Evolutionary conservation across 2,888 invertebrate species (phyloP).

Genomic region (Myathropa florea): DNA sequence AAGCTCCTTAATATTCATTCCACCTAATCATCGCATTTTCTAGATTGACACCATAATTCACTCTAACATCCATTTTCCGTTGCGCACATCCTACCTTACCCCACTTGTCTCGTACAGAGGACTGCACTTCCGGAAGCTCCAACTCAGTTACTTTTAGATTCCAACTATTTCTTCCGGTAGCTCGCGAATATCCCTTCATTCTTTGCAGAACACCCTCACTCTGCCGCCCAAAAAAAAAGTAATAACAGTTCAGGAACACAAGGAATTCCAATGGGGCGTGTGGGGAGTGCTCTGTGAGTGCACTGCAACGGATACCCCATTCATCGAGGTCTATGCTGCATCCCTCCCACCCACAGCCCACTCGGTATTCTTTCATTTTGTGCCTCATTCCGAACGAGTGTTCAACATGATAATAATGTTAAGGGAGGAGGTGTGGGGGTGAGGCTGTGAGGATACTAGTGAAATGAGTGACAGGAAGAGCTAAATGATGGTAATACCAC

Average conservation of each 20-base stretch:
- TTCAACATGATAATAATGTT: slow-evolving; percentile 60
- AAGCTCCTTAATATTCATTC: neutral
- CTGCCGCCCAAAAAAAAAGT: slow-evolving; percentile 24
- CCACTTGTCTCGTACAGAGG: neutral
- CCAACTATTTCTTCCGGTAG: slow-evolving; percentile 55
- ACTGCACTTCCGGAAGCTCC: slow-evolving; percentile 1
- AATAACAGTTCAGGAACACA: slow-evolving; percentile 44
- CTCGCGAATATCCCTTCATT: slow-evolving; percentile 39
- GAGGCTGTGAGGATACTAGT: neutral
- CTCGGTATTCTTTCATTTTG: slow-evolving; percentile 21
- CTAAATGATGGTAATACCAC: slow-evolving; percentile 68
- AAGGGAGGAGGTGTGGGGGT: slow-evolving; percentile 1
- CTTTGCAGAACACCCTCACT: slow-evolving; percentile 21
- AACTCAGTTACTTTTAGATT: slow-evolving; percentile 23
- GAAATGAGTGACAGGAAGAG: slow-evolving; percentile 65
- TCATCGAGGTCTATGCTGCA: slow-evolving; percentile 9
- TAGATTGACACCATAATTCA: neutral
- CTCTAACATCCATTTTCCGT: neutral
- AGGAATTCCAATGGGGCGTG: slow-evolving; percentile 27
- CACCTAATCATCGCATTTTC: neutral
- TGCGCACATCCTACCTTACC: neutral
- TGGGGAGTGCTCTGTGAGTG: slow-evolving; percentile 45
- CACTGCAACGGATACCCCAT: slow-evolving; percentile 50
- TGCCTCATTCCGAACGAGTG: slow-evolving; percentile 50
- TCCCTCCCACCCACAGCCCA: neutral